Evolutionary conservation across 2,113 vertebrate genomes (phyloP), one percentile per base, ranked within the genome.

Genomic region (Campylomormyrus numenius): DNA sequence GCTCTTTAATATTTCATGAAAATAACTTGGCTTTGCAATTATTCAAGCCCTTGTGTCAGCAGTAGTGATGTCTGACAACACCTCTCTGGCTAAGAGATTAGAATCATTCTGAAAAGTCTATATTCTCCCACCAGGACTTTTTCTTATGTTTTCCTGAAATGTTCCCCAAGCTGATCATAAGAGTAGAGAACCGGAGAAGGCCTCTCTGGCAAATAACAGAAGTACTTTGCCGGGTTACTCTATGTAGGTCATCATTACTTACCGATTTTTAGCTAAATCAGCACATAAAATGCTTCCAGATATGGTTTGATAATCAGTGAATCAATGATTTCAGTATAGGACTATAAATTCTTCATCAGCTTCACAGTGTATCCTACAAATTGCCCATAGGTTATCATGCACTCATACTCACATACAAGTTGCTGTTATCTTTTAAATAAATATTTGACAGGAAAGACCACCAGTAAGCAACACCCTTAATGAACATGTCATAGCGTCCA

Each of bases 71-170:
- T 89, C 90, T 90, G 91, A 90, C 88, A 88, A 88, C 66, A 80
- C 24, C 86, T 85, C 86, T 86, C 89, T 56, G 70, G 50, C 31
- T 87, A 90, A 90, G 85, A 88, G 87, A 45, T 90, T 88, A 48
- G 50, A 58, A 91, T 90, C 89, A 91, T 92, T 92, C 90, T 87
- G 74, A 91, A 91, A 91, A 90, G 92, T 91, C 85, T 92, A 92
- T 92, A 91, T 90, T 87, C 80, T 66, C 70, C 58, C 83, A 77
- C 77, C 89, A 91, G 91, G 90, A 84, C 84, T 91, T 90, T 86
- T 83, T 49, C 87, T 90, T 77, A 88, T 85, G 49, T 92, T 17
- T 42, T 42, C n/a, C 89, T 84, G 62, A 90, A 56, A 88, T 48
- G 31, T 87, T 89, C 92, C 85, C 87, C 91, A 66, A 24, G 17